Conservation (phyloP, 2,797 vertebrate genomes). For the Sparus aurata region DNA sequence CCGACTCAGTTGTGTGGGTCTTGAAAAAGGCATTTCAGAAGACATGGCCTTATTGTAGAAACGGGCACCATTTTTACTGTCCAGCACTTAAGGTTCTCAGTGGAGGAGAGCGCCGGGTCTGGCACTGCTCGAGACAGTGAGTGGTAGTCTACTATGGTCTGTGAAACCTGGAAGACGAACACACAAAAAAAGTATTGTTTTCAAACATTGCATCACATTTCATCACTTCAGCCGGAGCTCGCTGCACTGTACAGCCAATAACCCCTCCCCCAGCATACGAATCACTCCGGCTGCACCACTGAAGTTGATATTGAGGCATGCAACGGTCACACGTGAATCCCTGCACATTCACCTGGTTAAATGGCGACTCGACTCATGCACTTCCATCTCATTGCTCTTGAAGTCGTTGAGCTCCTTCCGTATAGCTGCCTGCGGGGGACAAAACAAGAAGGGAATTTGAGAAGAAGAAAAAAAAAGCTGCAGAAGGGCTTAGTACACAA, state of each 20-base stretch:
- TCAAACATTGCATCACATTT: slow-evolving; percentile 30
- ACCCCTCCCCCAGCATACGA: not conserved
- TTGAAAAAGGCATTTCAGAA: slow-evolving; percentile 93
- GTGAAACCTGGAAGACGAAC: slow-evolving; percentile 91
- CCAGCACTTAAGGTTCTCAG: slow-evolving; percentile 97
- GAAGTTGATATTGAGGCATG: slow-evolving; percentile 11
- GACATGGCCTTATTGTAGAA: slow-evolving; percentile 90
- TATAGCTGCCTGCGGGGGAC: slow-evolving; percentile 93
- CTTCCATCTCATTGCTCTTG: slow-evolving; percentile 99
- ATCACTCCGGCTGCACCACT: not conserved
- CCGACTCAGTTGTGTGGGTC: slow-evolving; percentile 76
- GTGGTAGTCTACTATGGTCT: slow-evolving; percentile 95
- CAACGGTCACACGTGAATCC: not conserved
- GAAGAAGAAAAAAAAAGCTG: slow-evolving; percentile 17
- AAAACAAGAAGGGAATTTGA: slow-evolving; percentile 75
- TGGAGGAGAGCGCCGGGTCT: slow-evolving; percentile 73
- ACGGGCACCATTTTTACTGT: slow-evolving; percentile 91
- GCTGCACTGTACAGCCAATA: not conserved
- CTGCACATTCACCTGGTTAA: slow-evolving; percentile 93
- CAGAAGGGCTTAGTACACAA: slow-evolving; percentile 43
- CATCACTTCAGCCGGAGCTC: slow-evolving; percentile 21
- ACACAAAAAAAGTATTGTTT: not conserved
- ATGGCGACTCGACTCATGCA: slow-evolving; percentile 99
- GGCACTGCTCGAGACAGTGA: slow-evolving; percentile 88
- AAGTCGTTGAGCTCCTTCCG: slow-evolving; percentile 99